Evolutionary conservation across 2,888 invertebrate genomes (phyloP), one percentile per base, ranked within the genome.

Genomic region (Drosophila meridiana): DNA sequence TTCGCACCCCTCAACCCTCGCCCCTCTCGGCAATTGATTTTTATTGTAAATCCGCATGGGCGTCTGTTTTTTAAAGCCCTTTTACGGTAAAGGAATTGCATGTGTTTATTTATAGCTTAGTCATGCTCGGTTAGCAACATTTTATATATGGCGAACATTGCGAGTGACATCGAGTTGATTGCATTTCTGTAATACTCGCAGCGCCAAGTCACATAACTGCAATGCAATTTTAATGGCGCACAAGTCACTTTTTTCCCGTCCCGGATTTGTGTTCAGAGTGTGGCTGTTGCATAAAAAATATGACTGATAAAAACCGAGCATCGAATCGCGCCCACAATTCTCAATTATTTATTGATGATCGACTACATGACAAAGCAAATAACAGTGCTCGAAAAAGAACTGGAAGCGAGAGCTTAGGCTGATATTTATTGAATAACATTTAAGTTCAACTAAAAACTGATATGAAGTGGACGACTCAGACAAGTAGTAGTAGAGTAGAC

Each of bases 1-100:
- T 3, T 14, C 40, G 40, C 14, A 2, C 5, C 45, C 8, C 45
- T 0, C 14, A 36, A 69, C 58, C 58, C 34, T 43, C 32, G 70
- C 58, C 57, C 69, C 73, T 73, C 60, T 60, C 55, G 76, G 75
- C 76, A 87, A 89, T 87, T 87, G 81, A 87, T 81, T 83, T 83
- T 81, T 69, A 75, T 79, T 71, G 78, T 66, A 69, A 80, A 80
- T 78, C 81, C 73, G 60, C 62, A 67, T 30, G 38, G 64, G 68
- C 56, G 66, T 53, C 60, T 40, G 30, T 69, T 48, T 67, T 69
- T 70, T 66, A 71, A 81, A 82, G 65, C 69, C 32, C 75, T 76
- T 68, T 68, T 45, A 55, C 56, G 47, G n/a, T 14, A 20, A 42
- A 65, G 43, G 57, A 48, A 69, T 65, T 65, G 69, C 42, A 66